Evolutionary conservation across 2,888 invertebrate genomes (phyloP).

Genomic region (Ormyrus thymus): DNA sequence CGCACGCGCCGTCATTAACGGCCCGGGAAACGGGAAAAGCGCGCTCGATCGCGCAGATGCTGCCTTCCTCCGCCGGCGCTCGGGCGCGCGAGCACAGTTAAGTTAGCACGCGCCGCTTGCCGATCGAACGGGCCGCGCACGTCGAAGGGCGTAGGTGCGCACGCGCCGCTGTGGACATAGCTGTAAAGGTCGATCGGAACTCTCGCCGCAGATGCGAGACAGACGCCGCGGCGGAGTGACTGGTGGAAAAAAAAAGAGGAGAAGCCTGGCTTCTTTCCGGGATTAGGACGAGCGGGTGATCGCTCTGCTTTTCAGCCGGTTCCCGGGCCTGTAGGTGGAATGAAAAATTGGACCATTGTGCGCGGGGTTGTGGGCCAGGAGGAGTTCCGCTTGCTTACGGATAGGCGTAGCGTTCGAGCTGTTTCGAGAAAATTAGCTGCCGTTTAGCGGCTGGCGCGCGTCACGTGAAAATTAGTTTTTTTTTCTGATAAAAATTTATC

Average conservation of each 20-base stretch:
- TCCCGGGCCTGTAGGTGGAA: too few relatives aligned
- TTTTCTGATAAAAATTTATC: too few relatives aligned
- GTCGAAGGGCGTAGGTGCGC: not conserved
- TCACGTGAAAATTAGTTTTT: too few relatives aligned
- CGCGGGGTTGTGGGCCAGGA: too few relatives aligned
- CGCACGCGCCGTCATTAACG: not conserved
- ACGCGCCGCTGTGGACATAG: constrained; percentile 29
- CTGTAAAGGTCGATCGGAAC: constrained; percentile 23
- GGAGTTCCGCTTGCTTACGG: too few relatives aligned
- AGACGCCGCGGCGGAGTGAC: constrained; percentile 7
- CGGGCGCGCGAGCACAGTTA: not conserved
- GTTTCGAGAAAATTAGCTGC: too few relatives aligned
- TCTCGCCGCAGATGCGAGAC: constrained; percentile 22
- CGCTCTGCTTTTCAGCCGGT: too few relatives aligned
- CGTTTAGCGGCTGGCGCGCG: too few relatives aligned
- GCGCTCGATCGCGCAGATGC: constrained; percentile 1
- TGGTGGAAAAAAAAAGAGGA: constrained; percentile 10
- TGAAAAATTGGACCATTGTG: too few relatives aligned
- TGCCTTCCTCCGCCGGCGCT: not conserved
- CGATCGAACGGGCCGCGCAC: not conserved
- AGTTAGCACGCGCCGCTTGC: too few relatives aligned
- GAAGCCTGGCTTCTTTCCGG: not conserved
- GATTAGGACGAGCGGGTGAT: not conserved
- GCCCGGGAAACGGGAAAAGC: constrained; percentile 30
- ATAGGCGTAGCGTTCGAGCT: too few relatives aligned